phyloP scores from a whole-genome alignment of 1,140 invertebrate species.

The Papilio glaucus region DNA sequence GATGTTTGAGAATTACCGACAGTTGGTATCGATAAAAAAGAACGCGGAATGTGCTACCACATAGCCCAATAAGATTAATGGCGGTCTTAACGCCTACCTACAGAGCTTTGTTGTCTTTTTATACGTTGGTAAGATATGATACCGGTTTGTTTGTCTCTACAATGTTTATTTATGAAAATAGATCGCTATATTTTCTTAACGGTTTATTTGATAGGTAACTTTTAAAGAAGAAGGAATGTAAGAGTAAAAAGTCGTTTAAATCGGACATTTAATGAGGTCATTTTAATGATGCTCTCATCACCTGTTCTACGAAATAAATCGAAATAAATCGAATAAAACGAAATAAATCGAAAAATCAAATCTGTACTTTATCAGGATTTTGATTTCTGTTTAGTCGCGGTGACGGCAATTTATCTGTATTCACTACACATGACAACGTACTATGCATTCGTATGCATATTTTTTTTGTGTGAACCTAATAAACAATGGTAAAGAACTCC shows the following conservation, averaged over 20 bases:
- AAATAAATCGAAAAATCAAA: neutral
- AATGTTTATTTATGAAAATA: constrained; percentile 17
- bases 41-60: constrained; percentile 33
- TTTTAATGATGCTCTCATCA: neutral
- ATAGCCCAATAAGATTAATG: constrained; percentile 34
- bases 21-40: constrained; percentile 18
- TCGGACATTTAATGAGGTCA: neutral
- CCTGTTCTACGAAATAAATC: neutral
- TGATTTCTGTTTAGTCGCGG: neutral
- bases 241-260: neutral
- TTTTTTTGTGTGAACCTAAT: neutral
- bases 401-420: neutral
- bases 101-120: constrained; percentile 32
- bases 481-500: too few species aligned
- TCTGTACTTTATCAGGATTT: neutral
- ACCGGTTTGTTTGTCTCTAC: constrained; percentile 9
- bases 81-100: constrained; percentile 32
- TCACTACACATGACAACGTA: neutral
- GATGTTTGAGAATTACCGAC: constrained; percentile 32
- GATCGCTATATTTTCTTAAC: neutral
- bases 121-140: constrained; percentile 29
- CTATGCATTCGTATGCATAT: neutral
- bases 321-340: neutral
- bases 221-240: neutral
- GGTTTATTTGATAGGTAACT: neutral